Evolutionary conservation across 2,113 vertebrate genomes (phyloP).

Genomic region (Xyrauchen texanus): DNA sequence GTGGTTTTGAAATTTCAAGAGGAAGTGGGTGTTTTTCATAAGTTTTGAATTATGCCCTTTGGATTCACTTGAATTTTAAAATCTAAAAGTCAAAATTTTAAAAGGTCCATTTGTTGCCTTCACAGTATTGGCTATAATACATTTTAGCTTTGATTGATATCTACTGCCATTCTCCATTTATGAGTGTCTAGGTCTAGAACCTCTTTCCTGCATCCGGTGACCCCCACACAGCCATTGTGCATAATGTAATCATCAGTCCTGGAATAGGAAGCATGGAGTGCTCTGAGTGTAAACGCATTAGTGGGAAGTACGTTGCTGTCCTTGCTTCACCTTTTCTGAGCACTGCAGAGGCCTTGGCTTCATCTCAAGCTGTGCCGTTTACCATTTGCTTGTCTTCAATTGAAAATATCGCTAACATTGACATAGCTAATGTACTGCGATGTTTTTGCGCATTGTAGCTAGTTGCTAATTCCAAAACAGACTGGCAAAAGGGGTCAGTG

Average conservation of each 20-base stretch:
- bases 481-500: constrained; percentile 55
- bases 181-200: constrained; percentile 16
- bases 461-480: constrained; percentile 23
- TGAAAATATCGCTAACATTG: constrained; percentile 74
- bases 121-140: background rate
- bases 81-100: too few relatives aligned
- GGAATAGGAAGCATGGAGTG: constrained; percentile 74
- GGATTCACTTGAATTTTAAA: too few relatives aligned
- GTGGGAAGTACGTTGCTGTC: constrained; percentile 68
- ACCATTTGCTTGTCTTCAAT: constrained; percentile 70
- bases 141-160: background rate
- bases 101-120: constrained; percentile 1
- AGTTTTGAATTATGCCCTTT: too few relatives aligned
- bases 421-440: constrained; percentile 71
- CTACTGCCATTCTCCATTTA: background rate
- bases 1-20: background rate
- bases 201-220: constrained; percentile 68
- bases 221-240: constrained; percentile 72
- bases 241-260: constrained; percentile 73
- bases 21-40: too few relatives aligned
- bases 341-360: constrained; percentile 62
- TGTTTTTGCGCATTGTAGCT: constrained; percentile 17
- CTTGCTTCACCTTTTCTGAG: constrained; percentile 69
- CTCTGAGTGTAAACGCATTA: constrained; percentile 77
- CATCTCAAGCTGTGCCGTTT: constrained; percentile 65